These are phyloP conservation scores for Tinamus major DNA, from an alignment of 2,797 vertebrate species.

Conservation along the genomic window DNA sequence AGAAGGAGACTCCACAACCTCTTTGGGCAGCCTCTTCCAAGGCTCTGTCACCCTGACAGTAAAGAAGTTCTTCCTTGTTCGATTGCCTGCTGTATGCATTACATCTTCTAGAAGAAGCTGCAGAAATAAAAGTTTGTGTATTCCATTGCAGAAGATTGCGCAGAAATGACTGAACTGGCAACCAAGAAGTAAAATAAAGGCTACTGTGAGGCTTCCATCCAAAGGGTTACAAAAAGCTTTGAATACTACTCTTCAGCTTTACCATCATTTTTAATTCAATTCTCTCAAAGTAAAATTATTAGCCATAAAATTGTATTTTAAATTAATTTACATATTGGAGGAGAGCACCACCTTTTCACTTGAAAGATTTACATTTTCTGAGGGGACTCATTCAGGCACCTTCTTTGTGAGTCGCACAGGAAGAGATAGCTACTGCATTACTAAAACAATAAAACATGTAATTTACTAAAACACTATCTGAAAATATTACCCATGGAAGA, in stretches of 20 bases:
- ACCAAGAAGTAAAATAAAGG: background rate
- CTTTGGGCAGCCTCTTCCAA: too few relatives aligned
- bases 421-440: background rate
- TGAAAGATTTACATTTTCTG: background rate
- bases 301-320: background rate
- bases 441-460: slow-evolving; percentile 53
- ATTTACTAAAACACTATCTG: slow-evolving; percentile 33
- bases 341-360: background rate
- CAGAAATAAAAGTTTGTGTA: background rate
- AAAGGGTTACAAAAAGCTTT: background rate
- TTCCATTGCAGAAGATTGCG: background rate
- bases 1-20: too few relatives aligned
- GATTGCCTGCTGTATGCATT: background rate
- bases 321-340: background rate
- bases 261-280: background rate
- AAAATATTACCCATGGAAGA: slow-evolving; percentile 63
- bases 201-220: background rate
- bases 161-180: background rate
- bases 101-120: background rate
- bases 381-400: background rate
- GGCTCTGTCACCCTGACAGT: too few relatives aligned
- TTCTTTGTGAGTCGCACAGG: background rate
- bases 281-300: background rate
- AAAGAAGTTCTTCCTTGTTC: background rate
- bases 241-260: background rate